Base-by-base conservation (phyloP, 2,888 invertebrate species). In the Tetranychus piercei region DNA sequence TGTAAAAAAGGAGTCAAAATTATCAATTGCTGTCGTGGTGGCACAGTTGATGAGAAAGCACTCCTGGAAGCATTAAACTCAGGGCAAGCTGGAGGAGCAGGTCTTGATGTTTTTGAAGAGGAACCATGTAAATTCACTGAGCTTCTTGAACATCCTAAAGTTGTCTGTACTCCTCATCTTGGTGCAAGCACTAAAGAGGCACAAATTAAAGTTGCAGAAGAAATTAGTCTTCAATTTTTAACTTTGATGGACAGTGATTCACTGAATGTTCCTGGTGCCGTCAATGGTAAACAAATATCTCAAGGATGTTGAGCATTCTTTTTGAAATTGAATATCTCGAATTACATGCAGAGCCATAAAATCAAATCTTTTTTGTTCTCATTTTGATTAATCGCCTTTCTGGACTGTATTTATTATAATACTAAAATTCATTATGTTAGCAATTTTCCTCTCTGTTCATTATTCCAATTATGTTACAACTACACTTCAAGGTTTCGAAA, bases 151-250 rank as follows among this genome's bases (percentile, higher is more conserved):
- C 93, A 96, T 82, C 90, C 92, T 0, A 88, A 89, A 80, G 91
- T 95, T 23, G 86, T 95, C 72, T 91, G 92, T 44, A 96, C 97
- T 0, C 97, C 97, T 2, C 99, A 99, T 86, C 87, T 99, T 80
- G 94, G 91, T 83, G 97, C 97, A 4, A 94, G 92, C 78, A 99
- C 97, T 0, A 86, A 87, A 18, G 97, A 99, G 83, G 97, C 97
- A 0, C 97, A 99, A 83, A 86, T 89, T 44, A 87, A 95, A 44
- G 96, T 97, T 0, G 96, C 96, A 7, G 88, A 89, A 20, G 96
- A 99, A 84, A 92, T 99, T 75, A 94, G 96, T 0, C 91, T 94
- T 80, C 95, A 97, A 83, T 89, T 99, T 79, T 88, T 96, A 9
- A 90, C 89, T 77, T 83, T 91, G 74, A 87, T 87, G 76, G 79